phyloP scores from a whole-genome alignment of 2,113 vertebrate species.

The Galbula dea region DNA sequence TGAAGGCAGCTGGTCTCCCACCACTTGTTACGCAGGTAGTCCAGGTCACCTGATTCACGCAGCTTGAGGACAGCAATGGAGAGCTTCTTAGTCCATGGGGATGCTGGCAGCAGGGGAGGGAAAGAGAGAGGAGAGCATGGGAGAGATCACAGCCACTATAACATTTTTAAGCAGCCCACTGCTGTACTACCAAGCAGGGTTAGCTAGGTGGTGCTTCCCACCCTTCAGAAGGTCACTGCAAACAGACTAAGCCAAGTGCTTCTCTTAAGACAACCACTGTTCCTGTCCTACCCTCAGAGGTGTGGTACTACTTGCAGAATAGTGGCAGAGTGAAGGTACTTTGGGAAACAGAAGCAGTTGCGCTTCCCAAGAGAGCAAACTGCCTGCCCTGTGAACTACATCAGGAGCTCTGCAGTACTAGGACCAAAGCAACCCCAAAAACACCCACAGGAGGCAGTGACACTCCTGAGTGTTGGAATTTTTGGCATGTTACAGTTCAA shows the following conservation, averaged over 20 bases:
- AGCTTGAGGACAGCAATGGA: conserved; percentile 79
- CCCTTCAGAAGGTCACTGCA: neutral
- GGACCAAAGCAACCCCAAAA: neutral
- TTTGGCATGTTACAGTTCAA: neutral
- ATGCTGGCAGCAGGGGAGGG: conserved; percentile 54
- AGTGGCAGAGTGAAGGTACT: rapidly evolving
- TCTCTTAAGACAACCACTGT: rapidly evolving
- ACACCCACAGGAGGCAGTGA: neutral
- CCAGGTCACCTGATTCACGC: conserved; percentile 78
- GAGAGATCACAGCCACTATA: neutral
- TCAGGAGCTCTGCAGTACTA: neutral
- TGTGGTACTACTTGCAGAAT: rapidly evolving
- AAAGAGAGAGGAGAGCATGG: neutral
- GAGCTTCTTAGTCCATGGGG: conserved; percentile 76
- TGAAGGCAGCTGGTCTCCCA: conserved; percentile 81
- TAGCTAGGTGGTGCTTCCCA: neutral
- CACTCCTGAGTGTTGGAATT: rapidly evolving
- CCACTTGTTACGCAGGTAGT: conserved; percentile 82
- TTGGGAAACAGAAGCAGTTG: neutral
- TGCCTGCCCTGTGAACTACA: rapidly evolving
- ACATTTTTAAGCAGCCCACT: rapidly evolving
- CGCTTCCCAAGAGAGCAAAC: neutral
- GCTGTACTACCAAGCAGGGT: rapidly evolving
- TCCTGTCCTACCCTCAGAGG: rapidly evolving
- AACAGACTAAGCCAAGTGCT: neutral